Conservation (phyloP, 2,113 vertebrate species). For the Pomatostomus ruficeps region DNA sequence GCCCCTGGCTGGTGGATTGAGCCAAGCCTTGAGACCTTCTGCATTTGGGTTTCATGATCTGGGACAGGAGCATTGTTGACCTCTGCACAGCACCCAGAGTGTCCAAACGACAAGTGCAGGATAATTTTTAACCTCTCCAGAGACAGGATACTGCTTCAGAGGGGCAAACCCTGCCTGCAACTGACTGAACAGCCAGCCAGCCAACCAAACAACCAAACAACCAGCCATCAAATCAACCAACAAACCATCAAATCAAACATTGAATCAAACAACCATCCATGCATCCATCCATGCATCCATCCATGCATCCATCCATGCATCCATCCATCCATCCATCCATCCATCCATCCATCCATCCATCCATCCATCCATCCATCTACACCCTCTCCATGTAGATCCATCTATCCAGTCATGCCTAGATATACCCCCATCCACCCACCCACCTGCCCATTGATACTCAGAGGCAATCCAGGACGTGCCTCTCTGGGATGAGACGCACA, state of each 20-base stretch:
- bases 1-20: background rate
- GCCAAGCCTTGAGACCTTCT: background rate
- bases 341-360: background rate
- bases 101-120: background rate
- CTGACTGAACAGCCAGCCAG: background rate
- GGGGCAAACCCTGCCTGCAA: background rate
- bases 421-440: background rate
- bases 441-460: accelerated
- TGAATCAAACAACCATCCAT: background rate
- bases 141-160: background rate
- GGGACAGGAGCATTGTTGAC: background rate
- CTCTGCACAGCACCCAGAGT: background rate
- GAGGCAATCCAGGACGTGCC: background rate
- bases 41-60: background rate
- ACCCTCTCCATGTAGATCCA: background rate
- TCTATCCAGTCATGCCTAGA: background rate
- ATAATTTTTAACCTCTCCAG: background rate
- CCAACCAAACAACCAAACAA: background rate
- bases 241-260: background rate
- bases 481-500: background rate
- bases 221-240: background rate
- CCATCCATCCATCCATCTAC: background rate
- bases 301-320: background rate
- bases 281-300: background rate
- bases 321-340: background rate